Base-by-base conservation (phyloP, 2,888 invertebrate species). In the Micropterix aruncella region DNA sequence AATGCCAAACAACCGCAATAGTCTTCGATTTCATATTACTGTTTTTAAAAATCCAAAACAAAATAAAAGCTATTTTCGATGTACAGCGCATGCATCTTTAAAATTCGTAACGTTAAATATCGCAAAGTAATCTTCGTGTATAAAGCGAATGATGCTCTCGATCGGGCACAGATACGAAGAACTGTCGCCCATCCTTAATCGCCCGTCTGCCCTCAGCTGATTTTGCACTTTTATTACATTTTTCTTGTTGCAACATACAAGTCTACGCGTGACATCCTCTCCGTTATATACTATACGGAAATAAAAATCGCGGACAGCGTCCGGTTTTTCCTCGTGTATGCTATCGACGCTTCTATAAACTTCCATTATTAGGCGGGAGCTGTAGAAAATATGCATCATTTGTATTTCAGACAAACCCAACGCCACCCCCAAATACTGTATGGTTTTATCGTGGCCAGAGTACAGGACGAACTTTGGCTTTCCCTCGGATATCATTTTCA, bases 381-480 rank as follows among this genome's bases (percentile, higher is more conserved):
- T 93, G 60, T 92, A 96, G 16, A 84, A 80, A 40, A 93, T 82
- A 49, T 83, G 74, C 12, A 81, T 76, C 50, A 79, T 71, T 40
- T 75, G 74, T 47, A 76, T 74, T 45, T 69, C 72, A 16, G 63
- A 67, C 2, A 90, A 62, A 0, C 93, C 92, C 41, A 95, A 59
- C 0, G 91, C 87, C 2, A 84, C 71, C 2, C 87, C 77, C 36
- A 95, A 63, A 50, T 90, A 87, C 55, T 90, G 86, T 36, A 95
- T 57, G 0, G 94, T 94, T 56, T 87, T 84, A 61, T 95, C 95
- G 55, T 95, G 95, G 0, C 93, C 94, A 0, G 94, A 93, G 58
- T 87, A 91, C 0, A 91, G 56, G 0, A 87, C 80, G 45, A 90
- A 74, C 54, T 81, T 83, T 0, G 83, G 83, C 46, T 76, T 77